Base-by-base conservation (phyloP, 1,140 invertebrate species). In the Penaeus vannamei region DNA sequence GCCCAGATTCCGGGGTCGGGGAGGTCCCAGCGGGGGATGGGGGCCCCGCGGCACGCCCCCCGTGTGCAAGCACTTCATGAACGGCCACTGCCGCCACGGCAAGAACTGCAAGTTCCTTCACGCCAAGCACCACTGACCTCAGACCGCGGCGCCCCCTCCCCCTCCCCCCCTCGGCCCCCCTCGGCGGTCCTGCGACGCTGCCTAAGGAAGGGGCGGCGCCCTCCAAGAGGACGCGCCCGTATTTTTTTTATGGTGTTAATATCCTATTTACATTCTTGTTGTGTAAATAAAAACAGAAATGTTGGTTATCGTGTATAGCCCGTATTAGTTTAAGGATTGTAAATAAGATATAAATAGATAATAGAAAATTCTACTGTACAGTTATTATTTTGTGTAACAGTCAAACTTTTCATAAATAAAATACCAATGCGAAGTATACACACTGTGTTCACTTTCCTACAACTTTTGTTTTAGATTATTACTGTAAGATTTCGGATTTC, bases 31-130 rank as follows among this genome's bases (percentile, higher is more conserved):
- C 82, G 83, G 87, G 87, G 72, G 69, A 20, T 46, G 23, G 17
- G 72, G 72, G 1, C 81, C 85, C 29, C 36, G 87, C 0, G 46
- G 80, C 17, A 17, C 64, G 36, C 79, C 79, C 0, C 81, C 81
- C 53, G n/a, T 72, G 5, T 90, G 90, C 64, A 90, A 84, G 69
- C 85, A 87, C 62, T 87, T 79, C 23, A 85, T 90, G 90, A 85
- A 80, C 60, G 85, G 90, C 22, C 85, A 86, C 60, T 90, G 90
- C 32, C 85, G 85, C 7, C 86, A 90, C 8, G 90, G 90, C 26
- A 60, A 80, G 29, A 60, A 62, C 20, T 90, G 90, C 81, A 82
- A 76, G 46, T 90, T 84, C 66, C 59, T 90, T n/a, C 90, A 90
- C 53, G 12, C 66, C 26, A 66, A 80, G 36, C 87, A 29, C 36